These are phyloP conservation scores for Platycercus adscitus DNA, from an alignment of 2,113 vertebrate species.

Conservation along the genomic window DNA sequence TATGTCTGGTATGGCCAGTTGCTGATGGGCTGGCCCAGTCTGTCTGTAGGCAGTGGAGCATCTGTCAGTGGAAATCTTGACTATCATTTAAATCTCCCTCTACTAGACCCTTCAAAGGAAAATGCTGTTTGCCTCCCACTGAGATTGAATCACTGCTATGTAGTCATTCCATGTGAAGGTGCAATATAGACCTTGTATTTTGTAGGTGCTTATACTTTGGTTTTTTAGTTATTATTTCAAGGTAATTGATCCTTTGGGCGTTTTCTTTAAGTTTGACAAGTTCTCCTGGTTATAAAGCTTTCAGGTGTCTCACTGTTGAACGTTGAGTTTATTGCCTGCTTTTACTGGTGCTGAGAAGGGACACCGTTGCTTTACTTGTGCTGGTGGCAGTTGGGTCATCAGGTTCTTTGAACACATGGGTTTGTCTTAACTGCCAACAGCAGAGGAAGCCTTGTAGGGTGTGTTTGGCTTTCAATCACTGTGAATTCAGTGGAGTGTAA, in stretches of 20 bases:
- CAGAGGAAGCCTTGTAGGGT: background rate
- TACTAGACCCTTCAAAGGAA: background rate
- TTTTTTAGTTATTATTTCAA: background rate
- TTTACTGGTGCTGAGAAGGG: background rate
- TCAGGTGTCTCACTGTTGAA: background rate
- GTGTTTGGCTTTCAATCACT: background rate
- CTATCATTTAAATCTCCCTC: background rate
- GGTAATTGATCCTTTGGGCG: background rate
- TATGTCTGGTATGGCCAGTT: background rate
- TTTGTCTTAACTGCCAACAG: background rate
- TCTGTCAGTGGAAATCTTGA: background rate
- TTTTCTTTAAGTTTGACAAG: background rate
- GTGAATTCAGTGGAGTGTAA: constrained; percentile 7
- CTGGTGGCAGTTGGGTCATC: background rate
- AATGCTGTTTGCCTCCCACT: background rate
- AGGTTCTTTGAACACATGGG: background rate
- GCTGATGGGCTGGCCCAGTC: background rate
- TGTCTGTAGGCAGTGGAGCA: background rate
- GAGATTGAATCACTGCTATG: background rate
- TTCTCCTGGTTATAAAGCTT: background rate
- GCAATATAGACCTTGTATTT: fast-evolving
- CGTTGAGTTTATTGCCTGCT: background rate
- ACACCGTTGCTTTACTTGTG: background rate
- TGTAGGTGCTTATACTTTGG: background rate
- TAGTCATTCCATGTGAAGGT: background rate